Evolutionary conservation across 1,140 invertebrate species (phyloP).

Genomic region (Diorhabda elongata): DNA sequence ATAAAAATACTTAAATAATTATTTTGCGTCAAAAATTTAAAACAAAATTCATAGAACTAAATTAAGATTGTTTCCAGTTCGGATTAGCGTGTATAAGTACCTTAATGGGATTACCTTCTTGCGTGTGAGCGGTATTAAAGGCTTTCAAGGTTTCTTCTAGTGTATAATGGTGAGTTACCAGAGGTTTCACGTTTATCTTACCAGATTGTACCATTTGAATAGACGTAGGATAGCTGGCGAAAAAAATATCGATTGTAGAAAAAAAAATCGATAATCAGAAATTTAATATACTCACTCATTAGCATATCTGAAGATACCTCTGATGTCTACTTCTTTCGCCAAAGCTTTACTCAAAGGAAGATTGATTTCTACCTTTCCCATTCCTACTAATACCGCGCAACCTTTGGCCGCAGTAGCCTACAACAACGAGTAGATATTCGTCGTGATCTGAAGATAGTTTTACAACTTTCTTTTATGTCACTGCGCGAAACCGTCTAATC

Average conservation of each 20-base stretch:
- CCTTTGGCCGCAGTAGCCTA: constrained; percentile 83
- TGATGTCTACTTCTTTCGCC: constrained; percentile 82
- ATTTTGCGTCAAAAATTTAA: neutral
- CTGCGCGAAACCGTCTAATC: no score
- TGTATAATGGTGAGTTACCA: constrained; percentile 87
- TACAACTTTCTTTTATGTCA: no score
- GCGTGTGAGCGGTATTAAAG: constrained; percentile 76
- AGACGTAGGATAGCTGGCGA: constrained; percentile 74
- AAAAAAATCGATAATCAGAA: no score
- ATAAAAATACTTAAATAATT: neutral
- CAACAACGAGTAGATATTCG: constrained; percentile 29
- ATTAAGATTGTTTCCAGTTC: constrained; percentile 36
- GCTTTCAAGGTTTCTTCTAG: constrained; percentile 82
- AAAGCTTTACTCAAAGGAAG: constrained; percentile 78
- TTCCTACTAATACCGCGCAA: constrained; percentile 77
- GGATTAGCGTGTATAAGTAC: constrained; percentile 85
- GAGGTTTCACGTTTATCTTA: constrained; percentile 77
- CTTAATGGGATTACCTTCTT: constrained; percentile 74
- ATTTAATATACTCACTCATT: constrained; percentile 66
- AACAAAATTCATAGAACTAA: neutral
- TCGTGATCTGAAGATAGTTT: neutral
- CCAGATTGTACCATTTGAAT: constrained; percentile 79
- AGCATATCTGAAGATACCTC: constrained; percentile 85
- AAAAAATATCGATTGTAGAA: no score
- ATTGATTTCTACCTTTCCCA: constrained; percentile 72